Evolutionary conservation across 2,113 vertebrate species (phyloP).

Genomic region (Pan troglodytes): NHGRI_mPanTro3-v2.1_pri NC_072408.2:75370501-75371000

Average conservation of each 20-base stretch:
- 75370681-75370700: background rate
- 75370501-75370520: background rate
- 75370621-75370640: too few relatives aligned
- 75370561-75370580: too few relatives aligned
- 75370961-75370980: background rate
- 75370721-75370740: background rate
- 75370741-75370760: background rate
- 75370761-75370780: background rate
- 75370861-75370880: background rate
- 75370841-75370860: background rate
- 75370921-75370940: background rate
- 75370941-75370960: slow-evolving; percentile 20
- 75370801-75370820: background rate
- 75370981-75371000: background rate
- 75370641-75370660: background rate
- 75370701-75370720: background rate
- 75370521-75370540: background rate
- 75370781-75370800: background rate
- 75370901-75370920: background rate
- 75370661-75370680: background rate
- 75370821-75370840: background rate
- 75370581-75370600: too few relatives aligned
- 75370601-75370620: too few relatives aligned
- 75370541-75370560: too few relatives aligned
- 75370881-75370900: background rate